phyloP scores from a whole-genome alignment of 2,888 invertebrate genomes.

The Stramonita haemastoma region DNA sequence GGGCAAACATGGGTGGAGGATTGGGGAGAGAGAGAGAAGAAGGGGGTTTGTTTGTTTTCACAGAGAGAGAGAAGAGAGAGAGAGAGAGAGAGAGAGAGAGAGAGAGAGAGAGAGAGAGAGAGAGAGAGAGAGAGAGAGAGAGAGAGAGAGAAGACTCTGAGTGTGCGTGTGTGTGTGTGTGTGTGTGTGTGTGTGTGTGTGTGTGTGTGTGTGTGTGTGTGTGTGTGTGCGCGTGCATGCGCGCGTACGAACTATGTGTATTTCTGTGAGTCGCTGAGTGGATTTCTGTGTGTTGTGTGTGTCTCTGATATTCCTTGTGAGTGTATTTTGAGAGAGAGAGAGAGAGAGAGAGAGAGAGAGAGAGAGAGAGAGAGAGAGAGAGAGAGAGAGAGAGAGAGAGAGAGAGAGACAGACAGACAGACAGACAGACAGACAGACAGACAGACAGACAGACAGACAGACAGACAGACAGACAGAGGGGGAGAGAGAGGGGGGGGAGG shows the following conservation, averaged over 20 bases:
- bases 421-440: not conserved
- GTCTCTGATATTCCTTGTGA: not conserved
- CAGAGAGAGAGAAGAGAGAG: constrained; percentile 30
- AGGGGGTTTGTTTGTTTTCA: too few species aligned
- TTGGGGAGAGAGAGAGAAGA: not conserved
- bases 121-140: not conserved
- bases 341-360: not conserved
- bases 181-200: constrained; percentile 4
- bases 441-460: not conserved
- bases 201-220: constrained; percentile 2
- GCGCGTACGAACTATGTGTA: not conserved
- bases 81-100: not conserved
- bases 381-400: constrained; percentile 19
- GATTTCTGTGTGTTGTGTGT: not conserved
- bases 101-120: not conserved
- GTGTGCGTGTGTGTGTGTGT: not conserved
- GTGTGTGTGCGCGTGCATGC: not conserved
- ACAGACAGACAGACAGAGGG: not conserved
- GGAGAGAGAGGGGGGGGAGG: not conserved
- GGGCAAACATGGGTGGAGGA: too few species aligned
- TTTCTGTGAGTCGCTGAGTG: not conserved
- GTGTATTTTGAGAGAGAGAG: not conserved
- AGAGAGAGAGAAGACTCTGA: not conserved
- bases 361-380: not conserved
- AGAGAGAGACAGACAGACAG: not conserved